Evolutionary conservation across 2,113 vertebrate species (phyloP).

Genomic region (Ceratotherium simum): DNA sequence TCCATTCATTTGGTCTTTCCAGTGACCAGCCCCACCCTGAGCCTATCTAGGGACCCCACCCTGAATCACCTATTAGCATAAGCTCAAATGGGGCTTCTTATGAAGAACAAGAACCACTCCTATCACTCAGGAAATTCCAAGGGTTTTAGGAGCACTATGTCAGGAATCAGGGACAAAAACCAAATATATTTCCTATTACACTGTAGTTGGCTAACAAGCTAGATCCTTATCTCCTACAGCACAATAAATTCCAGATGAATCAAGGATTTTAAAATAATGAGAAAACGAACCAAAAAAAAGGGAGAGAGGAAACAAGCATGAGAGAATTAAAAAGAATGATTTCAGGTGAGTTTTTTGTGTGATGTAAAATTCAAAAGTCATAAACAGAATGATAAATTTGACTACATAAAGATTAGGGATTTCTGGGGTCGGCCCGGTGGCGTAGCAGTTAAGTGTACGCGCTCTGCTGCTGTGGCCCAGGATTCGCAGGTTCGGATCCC

Average conservation of each 20-base stretch:
- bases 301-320: neutral
- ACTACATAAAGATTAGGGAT: neutral
- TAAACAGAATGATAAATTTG: neutral
- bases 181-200: neutral
- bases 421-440: too few relatives aligned
- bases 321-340: neutral
- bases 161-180: neutral
- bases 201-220: neutral
- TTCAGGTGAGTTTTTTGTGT: neutral
- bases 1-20: neutral
- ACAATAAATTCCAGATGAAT: conserved; percentile 19
- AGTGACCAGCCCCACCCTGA: neutral
- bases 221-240: neutral
- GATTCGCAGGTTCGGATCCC: too few relatives aligned
- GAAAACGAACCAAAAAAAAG: neutral
- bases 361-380: neutral
- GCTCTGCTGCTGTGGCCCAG: too few relatives aligned
- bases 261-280: neutral
- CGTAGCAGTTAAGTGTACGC: too few relatives aligned
- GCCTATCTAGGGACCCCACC: neutral
- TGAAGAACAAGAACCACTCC: neutral
- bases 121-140: neutral
- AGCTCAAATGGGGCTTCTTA: neutral
- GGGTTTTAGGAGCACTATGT: neutral
- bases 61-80: neutral